These are phyloP conservation scores for Elymnias hypermnestra DNA, from an alignment of 1,140 invertebrate genomes.

Conservation along the genomic window DNA sequence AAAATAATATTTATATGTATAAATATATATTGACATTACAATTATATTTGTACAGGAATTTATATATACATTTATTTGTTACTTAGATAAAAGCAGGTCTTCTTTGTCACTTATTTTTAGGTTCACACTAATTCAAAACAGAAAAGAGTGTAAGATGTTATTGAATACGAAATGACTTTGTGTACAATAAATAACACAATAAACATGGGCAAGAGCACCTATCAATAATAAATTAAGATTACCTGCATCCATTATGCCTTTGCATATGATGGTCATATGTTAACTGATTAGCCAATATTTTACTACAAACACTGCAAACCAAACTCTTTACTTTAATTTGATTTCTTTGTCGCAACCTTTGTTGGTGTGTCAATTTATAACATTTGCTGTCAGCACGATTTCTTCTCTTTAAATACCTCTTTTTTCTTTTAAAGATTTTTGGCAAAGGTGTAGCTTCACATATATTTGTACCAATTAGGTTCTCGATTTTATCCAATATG, in stretches of 20 bases:
- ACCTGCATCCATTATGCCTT: constrained; percentile 45
- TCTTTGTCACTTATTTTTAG: too few relatives aligned
- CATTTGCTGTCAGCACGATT: neutral
- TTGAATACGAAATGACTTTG: too few relatives aligned
- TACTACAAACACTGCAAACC: constrained; percentile 44
- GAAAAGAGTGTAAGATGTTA: too few relatives aligned
- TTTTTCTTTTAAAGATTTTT: constrained; percentile 1
- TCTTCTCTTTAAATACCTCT: neutral
- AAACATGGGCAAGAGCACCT: too few relatives aligned
- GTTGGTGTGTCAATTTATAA: constrained; percentile 9
- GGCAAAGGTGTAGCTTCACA: neutral
- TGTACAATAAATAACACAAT: too few relatives aligned
- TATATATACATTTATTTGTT: too few relatives aligned
- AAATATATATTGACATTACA: too few relatives aligned
- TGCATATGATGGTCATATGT: constrained; percentile 60
- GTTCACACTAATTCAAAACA: too few relatives aligned
- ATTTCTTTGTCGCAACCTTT: constrained; percentile 12
- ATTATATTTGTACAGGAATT: too few relatives aligned
- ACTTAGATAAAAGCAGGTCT: too few relatives aligned
- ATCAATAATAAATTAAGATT: too few relatives aligned
- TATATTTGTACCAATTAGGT: neutral
- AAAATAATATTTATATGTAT: too few relatives aligned
- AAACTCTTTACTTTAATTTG: neutral
- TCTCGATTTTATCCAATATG: neutral
- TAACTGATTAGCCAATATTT: constrained; percentile 40